Conservation (phyloP, 2,888 invertebrate species). For the Eledone cirrhosa region DNA sequence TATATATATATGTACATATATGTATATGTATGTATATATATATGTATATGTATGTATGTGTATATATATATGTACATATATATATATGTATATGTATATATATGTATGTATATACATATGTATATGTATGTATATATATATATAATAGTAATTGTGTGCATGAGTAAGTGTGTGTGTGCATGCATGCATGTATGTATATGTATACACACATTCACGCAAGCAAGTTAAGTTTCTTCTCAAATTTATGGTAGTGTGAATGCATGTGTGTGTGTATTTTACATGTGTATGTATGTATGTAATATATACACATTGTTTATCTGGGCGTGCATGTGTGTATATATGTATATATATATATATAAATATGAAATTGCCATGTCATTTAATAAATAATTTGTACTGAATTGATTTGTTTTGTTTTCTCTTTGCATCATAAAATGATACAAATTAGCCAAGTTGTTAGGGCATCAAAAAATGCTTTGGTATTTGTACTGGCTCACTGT, state of each 20-base stretch:
- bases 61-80: background rate
- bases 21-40: background rate
- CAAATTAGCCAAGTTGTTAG: too few relatives aligned
- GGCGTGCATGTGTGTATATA: constrained; percentile 8
- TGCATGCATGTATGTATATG: background rate
- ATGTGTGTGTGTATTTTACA: constrained; percentile 10
- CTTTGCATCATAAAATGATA: background rate
- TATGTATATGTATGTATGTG: background rate
- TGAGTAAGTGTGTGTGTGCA: background rate
- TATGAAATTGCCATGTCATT: constrained; percentile 23
- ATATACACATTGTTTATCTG: background rate
- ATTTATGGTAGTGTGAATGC: background rate
- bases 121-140: background rate
- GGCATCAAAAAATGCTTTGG: too few relatives aligned
- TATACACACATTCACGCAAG: background rate
- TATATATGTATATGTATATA: background rate
- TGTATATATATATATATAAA: constrained; percentile 23
- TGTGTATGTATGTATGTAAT: background rate
- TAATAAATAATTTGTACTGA: constrained; percentile 26
- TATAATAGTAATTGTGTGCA: background rate
- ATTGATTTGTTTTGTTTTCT: background rate
- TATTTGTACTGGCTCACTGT: too few relatives aligned
- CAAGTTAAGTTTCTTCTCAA: background rate
- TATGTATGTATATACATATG: background rate
- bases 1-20: background rate